Percentiles rank a stretch among this genome's conserved stretches.
Evolutionary conservation across 2,113 vertebrate genomes (phyloP).

Genomic region (Tichodroma muraria): DNA sequence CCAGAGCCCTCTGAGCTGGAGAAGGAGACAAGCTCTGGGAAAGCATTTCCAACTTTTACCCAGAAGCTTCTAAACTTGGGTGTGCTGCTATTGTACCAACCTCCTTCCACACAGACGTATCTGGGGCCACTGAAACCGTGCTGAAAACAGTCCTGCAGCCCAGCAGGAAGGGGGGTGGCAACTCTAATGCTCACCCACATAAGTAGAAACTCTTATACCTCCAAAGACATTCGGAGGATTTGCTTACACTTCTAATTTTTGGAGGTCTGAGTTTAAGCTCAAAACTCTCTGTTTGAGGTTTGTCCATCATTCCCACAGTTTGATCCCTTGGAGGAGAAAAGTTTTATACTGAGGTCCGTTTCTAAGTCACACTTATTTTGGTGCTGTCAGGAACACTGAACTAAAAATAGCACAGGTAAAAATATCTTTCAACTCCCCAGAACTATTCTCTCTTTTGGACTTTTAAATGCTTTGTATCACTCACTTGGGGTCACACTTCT

Average conservation of each 20-base stretch:
- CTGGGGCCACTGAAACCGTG: not conserved
- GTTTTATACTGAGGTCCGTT: not conserved
- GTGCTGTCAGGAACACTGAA: not conserved
- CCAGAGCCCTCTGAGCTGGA: not conserved
- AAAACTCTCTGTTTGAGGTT: not conserved
- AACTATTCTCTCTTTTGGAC: not conserved
- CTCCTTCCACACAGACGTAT: not conserved
- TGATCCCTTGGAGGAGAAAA: not conserved
- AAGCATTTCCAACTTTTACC: not conserved
- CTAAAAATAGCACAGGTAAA: not conserved
- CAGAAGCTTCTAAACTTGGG: not conserved
- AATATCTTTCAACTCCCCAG: not conserved
- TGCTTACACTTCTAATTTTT: not conserved
- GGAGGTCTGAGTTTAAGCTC: not conserved
- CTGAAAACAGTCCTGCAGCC: not conserved
- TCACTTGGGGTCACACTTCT: not conserved
- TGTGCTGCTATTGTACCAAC: not conserved
- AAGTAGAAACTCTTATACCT: not conserved
- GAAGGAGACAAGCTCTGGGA: too few species aligned
- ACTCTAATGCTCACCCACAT: fast-evolving
- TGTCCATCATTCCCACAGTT: not conserved
- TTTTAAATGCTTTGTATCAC: not conserved
- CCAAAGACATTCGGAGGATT: not conserved
- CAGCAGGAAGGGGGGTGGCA: not conserved
- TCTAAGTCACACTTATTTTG: not conserved